Evolutionary conservation across 2,797 vertebrate genomes (phyloP).

Genomic region (Pampus argenteus): DNA sequence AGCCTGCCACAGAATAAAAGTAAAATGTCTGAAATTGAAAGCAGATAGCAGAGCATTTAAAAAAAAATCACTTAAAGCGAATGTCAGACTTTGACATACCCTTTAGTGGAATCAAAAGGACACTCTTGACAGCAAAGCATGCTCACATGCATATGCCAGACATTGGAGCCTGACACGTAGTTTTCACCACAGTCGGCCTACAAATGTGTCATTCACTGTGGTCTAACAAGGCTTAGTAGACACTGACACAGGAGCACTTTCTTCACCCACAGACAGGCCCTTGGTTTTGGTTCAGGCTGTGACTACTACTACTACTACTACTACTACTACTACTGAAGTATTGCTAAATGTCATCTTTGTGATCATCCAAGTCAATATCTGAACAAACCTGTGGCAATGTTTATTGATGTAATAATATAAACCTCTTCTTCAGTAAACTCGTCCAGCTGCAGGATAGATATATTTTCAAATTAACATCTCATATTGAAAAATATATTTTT

Average conservation of each 20-base stretch:
- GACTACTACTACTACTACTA: no score
- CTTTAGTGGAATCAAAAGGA: slow-evolving; percentile 10
- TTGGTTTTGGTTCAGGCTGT: neutral
- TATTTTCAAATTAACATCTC: neutral
- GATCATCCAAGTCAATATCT: neutral
- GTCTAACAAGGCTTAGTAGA: slow-evolving; percentile 8
- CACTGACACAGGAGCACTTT: neutral
- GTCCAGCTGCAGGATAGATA: neutral
- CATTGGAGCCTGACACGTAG: slow-evolving; percentile 12
- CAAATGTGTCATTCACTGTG: slow-evolving; percentile 13
- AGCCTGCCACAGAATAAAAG: slow-evolving; percentile 45
- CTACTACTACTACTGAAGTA: no score
- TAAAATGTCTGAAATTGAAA: slow-evolving; percentile 33
- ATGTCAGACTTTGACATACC: slow-evolving; percentile 11
- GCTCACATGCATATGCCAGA: neutral
- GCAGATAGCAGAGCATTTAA: slow-evolving; percentile 13
- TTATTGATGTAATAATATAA: neutral
- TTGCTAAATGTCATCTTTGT: neutral
- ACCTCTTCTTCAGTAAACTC: neutral
- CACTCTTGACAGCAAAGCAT: neutral
- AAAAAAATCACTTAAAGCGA: slow-evolving; percentile 9
- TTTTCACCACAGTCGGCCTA: slow-evolving; percentile 2
- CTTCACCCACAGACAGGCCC: neutral
- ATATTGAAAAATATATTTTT: neutral
- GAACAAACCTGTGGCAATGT: neutral